Evolutionary conservation across 2,797 vertebrate species (phyloP).

Genomic region (Tarsius wallacei): DNA sequence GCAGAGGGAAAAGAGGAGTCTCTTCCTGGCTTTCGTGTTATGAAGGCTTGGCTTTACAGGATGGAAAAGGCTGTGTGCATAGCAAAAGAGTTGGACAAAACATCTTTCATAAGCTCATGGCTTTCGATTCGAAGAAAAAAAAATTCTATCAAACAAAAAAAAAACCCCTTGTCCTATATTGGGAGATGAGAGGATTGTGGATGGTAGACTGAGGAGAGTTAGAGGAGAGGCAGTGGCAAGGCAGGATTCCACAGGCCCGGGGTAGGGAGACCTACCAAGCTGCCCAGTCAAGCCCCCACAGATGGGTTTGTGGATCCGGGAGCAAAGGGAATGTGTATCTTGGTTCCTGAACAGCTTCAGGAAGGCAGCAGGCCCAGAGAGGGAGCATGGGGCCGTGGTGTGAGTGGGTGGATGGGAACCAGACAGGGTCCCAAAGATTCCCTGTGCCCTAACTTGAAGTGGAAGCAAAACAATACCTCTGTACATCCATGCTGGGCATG

Average conservation of each 20-base stretch:
- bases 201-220: neutral
- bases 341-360: neutral
- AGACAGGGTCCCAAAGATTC: neutral
- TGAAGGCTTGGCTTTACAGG: conserved; percentile 11
- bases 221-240: neutral
- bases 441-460: neutral
- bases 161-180: neutral
- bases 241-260: neutral
- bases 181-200: neutral
- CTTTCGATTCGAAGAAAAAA: conserved; percentile 29
- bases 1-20: neutral
- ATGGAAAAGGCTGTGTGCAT: neutral
- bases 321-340: neutral
- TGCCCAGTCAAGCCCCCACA: neutral
- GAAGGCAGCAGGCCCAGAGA: neutral
- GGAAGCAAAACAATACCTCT: neutral
- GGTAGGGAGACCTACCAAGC: neutral
- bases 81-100: conserved; percentile 51
- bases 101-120: neutral
- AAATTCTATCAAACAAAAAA: neutral
- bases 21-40: neutral
- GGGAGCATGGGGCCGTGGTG: neutral
- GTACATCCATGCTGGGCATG: neutral
- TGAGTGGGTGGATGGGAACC: neutral
- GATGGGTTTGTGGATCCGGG: neutral